Evolutionary conservation across 2,113 vertebrate genomes (phyloP).

Genomic region (Naja naja): DNA sequence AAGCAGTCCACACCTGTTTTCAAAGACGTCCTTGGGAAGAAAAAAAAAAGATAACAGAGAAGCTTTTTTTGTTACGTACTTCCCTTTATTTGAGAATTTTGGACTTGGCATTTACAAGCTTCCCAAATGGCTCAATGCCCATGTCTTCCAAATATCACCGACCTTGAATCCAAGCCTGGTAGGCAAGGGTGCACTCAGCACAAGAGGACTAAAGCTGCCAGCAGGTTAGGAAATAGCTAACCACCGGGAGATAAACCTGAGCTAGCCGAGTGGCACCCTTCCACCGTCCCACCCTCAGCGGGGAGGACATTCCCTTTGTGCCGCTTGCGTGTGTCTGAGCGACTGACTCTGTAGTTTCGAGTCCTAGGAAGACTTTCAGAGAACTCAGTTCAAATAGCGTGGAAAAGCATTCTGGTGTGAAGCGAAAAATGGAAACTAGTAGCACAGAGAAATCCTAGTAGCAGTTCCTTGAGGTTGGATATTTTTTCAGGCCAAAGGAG

Average conservation of each 20-base stretch:
- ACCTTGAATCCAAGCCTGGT: neutral
- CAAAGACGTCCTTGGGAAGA: neutral
- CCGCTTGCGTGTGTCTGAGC: neutral
- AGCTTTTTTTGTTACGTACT: neutral
- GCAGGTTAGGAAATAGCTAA: too few relatives aligned
- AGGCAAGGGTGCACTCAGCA: neutral
- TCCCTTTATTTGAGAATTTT: neutral
- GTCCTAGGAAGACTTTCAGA: neutral
- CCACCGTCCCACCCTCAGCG: neutral
- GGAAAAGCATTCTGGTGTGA: neutral
- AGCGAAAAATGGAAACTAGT: neutral
- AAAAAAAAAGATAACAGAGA: neutral
- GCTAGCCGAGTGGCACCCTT: neutral
- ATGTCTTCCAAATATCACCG: neutral
- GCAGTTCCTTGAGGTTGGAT: neutral
- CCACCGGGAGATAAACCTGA: neutral
- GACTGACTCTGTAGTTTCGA: constrained; percentile 3
- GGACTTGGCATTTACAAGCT: neutral
- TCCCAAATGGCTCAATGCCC: neutral
- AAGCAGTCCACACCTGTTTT: neutral
- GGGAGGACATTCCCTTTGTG: neutral
- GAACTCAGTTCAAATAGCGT: neutral
- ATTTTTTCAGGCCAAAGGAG: neutral
- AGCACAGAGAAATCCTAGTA: neutral
- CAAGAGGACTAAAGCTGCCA: neutral